Evolutionary conservation across 2,888 invertebrate genomes (phyloP).

Genomic region (Drosophila fulvimacula): DNA sequence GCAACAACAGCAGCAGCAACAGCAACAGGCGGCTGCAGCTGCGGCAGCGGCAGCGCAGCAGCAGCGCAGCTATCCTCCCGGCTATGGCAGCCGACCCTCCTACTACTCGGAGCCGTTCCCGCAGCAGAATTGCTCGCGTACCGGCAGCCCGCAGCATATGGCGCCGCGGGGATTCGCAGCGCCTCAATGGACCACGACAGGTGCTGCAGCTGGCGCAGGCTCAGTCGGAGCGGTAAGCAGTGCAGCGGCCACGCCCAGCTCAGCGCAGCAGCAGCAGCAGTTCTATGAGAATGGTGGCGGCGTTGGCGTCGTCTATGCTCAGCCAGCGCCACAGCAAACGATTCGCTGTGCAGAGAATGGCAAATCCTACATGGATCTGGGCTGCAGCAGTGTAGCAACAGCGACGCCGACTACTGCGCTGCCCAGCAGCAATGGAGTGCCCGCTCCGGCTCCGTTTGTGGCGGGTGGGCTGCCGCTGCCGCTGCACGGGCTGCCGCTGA

Average conservation of each 20-base stretch:
- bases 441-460: conserved; percentile 46
- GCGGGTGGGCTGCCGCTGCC: conserved; percentile 52
- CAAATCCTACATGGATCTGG: conserved; percentile 94
- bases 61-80: conserved; percentile 74
- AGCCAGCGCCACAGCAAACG: conserved; percentile 92
- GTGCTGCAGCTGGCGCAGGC: conserved; percentile 17
- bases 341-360: conserved; percentile 95
- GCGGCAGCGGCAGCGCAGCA: conserved; percentile 57
- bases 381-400: conserved; percentile 87
- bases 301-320: conserved; percentile 80
- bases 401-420: conserved; percentile 36
- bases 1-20: conserved; percentile 36
- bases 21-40: conserved; percentile 45
- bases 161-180: conserved; percentile 73
- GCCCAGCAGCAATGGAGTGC: conserved; percentile 27
- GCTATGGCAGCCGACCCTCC: conserved; percentile 83
- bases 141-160: conserved; percentile 86
- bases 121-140: conserved; percentile 84
- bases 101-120: conserved; percentile 85
- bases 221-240: conserved; percentile 17
- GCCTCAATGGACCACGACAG: conserved; percentile 72
- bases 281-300: conserved; percentile 64
- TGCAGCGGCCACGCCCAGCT: conserved; percentile 26
- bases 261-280: conserved; percentile 56
- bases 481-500: conserved; percentile 81